Evolutionary conservation across 2,797 vertebrate genomes (phyloP).

Genomic region (Ctenochaetus hawaiiensis): DNA sequence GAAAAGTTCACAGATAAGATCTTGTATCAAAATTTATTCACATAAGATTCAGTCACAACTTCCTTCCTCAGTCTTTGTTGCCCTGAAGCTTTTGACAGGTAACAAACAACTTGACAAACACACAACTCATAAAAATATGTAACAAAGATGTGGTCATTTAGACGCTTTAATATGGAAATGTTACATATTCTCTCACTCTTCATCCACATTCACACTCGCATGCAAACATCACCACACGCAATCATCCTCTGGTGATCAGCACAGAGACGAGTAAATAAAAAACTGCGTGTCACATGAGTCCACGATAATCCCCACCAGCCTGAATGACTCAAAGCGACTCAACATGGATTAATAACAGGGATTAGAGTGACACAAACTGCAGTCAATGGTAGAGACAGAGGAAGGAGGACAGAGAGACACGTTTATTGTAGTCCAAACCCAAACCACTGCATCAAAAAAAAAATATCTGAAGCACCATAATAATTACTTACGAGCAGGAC

Average conservation of each 20-base stretch:
- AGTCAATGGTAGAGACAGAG: slow-evolving; percentile 36
- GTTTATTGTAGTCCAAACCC: slow-evolving; percentile 32
- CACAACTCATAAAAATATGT: too few species aligned
- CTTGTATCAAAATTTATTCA: too few species aligned
- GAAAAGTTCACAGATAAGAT: too few species aligned
- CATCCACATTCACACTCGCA: background rate
- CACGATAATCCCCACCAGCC: slow-evolving; percentile 65
- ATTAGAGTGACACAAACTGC: slow-evolving; percentile 59
- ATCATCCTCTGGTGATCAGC: slow-evolving; percentile 4
- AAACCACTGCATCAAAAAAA: slow-evolving; percentile 11
- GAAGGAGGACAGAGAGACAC: slow-evolving; percentile 14
- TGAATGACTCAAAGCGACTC: slow-evolving; percentile 51
- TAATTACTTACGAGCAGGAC: slow-evolving; percentile 1
- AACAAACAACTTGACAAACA: too few species aligned
- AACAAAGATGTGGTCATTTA: too few species aligned
- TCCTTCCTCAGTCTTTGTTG: too few species aligned
- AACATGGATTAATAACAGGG: slow-evolving; percentile 64
- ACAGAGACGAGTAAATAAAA: slow-evolving; percentile 30
- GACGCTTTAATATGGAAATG: too few species aligned
- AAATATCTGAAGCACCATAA: slow-evolving; percentile 8
- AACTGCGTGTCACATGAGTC: slow-evolving; percentile 18
- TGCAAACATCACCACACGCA: slow-evolving; percentile 9
- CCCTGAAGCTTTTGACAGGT: too few species aligned
- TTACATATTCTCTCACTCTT: too few species aligned
- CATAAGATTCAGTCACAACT: too few species aligned